phyloP scores from a whole-genome alignment of 2,113 vertebrate species.

The Typhlomys cinereus region DNA sequence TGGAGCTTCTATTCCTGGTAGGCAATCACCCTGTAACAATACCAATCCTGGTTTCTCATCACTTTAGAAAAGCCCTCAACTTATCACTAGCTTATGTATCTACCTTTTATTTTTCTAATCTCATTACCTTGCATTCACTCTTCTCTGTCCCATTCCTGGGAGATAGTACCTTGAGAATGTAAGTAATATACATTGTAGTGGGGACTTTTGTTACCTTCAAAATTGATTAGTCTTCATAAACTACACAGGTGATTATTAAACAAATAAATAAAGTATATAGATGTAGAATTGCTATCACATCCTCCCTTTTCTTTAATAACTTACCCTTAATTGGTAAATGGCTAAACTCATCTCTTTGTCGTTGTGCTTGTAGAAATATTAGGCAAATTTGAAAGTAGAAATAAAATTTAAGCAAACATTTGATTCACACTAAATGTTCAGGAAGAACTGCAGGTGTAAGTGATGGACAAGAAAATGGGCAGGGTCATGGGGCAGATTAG shows the following conservation, averaged over 20 bases:
- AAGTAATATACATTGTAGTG: not conserved
- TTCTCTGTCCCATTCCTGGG: not conserved
- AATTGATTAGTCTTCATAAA: conserved; percentile 4
- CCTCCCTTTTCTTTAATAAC: conserved; percentile 4
- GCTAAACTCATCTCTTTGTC: not conserved
- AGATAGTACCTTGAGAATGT: not conserved
- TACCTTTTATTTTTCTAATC: conserved; percentile 45
- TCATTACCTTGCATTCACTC: not conserved
- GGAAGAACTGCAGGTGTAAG: not conserved
- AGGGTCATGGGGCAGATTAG: not conserved
- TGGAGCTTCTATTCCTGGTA: too few relatives aligned
- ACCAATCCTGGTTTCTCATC: not conserved
- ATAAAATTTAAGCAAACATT: conserved; percentile 2
- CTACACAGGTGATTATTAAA: not conserved
- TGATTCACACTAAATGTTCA: conserved; percentile 1
- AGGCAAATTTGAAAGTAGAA: conserved; percentile 44
- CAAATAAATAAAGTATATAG: conserved; percentile 7
- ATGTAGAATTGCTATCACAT: not conserved
- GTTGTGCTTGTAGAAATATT: not conserved
- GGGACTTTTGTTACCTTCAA: not conserved
- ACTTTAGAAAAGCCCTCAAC: not conserved
- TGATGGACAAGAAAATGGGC: not conserved
- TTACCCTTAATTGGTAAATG: conserved; percentile 2
- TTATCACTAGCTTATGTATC: not conserved
- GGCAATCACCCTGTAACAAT: too few relatives aligned